These are phyloP conservation scores for Sclerodermus sp. DNA, from an alignment of 2,888 invertebrate genomes.

Conservation along the genomic window DNA sequence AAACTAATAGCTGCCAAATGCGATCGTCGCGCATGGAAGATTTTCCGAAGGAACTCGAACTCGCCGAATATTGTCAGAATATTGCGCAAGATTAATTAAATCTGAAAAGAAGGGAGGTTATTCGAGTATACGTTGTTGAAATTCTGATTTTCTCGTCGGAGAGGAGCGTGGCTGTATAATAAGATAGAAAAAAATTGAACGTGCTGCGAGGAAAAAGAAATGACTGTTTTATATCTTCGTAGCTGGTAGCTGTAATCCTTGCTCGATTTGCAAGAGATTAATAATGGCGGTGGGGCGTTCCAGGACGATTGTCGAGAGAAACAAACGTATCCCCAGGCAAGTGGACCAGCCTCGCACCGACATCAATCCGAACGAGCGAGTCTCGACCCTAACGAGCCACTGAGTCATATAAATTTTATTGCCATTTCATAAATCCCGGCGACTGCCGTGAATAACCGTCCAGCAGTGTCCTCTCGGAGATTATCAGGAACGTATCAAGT, in stretches of 20 bases:
- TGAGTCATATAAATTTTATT: slow-evolving; percentile 51
- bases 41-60: too few species aligned
- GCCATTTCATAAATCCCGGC: slow-evolving; percentile 43
- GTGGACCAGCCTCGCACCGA: slow-evolving; percentile 33
- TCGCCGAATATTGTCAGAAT: too few species aligned
- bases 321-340: slow-evolving; percentile 35
- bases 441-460: slow-evolving; percentile 36
- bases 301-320: slow-evolving; percentile 31
- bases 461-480: slow-evolving; percentile 26
- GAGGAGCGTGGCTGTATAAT: too few species aligned
- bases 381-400: slow-evolving; percentile 44
- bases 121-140: too few species aligned
- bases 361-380: slow-evolving; percentile 40
- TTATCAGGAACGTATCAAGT: slow-evolving; percentile 39
- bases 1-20: neutral
- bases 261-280: slow-evolving; percentile 31
- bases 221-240: too few species aligned
- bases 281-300: slow-evolving; percentile 27
- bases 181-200: too few species aligned
- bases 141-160: too few species aligned
- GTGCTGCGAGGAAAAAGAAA: too few species aligned
- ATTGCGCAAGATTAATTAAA: too few species aligned
- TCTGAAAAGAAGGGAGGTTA: too few species aligned
- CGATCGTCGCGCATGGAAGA: too few species aligned
- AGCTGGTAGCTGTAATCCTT: slow-evolving; percentile 20